A percentile compares a stretch with the other conserved stretches of the same genome.
These are phyloP conservation scores for Vanacampus margaritifer DNA, from an alignment of 2,113 vertebrate species.

Conservation along the genomic window DNA sequence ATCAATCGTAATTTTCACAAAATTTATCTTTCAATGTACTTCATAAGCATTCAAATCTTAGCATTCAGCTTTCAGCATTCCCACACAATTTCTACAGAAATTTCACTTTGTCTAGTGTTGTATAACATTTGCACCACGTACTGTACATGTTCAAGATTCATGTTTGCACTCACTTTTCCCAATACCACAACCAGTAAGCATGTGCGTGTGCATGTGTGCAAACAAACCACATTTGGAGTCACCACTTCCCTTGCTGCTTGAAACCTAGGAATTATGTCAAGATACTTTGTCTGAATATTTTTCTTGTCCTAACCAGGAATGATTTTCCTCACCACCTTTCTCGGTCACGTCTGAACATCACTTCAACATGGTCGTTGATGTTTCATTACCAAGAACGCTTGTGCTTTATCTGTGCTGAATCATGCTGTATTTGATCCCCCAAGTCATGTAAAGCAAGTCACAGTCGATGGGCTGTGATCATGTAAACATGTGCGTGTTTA, in stretches of 20 bases:
- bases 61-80: too few species aligned
- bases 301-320: conserved; percentile 42
- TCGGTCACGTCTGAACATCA: conserved; percentile 52
- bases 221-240: conserved; percentile 44
- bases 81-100: too few species aligned
- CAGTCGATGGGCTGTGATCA: conserved; percentile 52
- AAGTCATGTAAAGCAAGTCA: conserved; percentile 40
- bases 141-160: conserved; percentile 7
- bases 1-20: too few species aligned
- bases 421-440: conserved; percentile 27
- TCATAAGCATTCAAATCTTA: too few species aligned
- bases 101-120: too few species aligned
- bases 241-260: conserved; percentile 52
- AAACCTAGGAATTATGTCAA: conserved; percentile 56
- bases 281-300: conserved; percentile 51
- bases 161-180: conserved; percentile 8
- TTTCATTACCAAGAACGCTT: conserved; percentile 38
- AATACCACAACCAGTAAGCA: conserved; percentile 18
- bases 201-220: conserved; percentile 32
- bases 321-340: conserved; percentile 51
- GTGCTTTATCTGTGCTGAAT: conserved; percentile 22
- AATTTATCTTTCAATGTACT: too few species aligned
- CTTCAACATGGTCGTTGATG: conserved; percentile 44
- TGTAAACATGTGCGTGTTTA: conserved; percentile 55
- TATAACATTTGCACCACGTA: neutral